Evolutionary conservation across 2,888 invertebrate genomes (phyloP), one percentile per base, ranked within the genome.

Genomic region (Brassicogethes aeneus): DNA sequence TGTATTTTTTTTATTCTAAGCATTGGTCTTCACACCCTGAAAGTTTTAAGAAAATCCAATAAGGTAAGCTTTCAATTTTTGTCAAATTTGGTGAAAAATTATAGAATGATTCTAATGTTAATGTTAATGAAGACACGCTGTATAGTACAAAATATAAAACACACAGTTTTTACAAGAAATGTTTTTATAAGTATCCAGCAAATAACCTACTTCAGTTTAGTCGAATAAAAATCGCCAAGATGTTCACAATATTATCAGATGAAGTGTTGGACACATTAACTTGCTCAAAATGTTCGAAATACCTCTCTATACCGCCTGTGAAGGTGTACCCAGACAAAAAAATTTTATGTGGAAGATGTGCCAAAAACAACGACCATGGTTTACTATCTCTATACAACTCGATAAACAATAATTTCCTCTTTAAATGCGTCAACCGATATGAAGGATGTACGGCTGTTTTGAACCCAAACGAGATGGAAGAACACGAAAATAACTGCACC

Each of bases 341-440:
- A 12, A 41, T 43, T 10, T 44, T 46, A 34, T 48, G 48, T 38
- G 48, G 48, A 16, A 43, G 48, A 34, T 48, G 48, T 35, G 41
- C 43, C 3, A 37, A 40, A 17, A 17, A 42, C 16, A 40, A 40
- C 12, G 46, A 42, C 17, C 41, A 39, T 3, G 35, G 42, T 3
- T 17, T 16, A 8, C 3, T 23, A 14, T 48, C 46, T 17, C 15
- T 41, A 2, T 44, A 38, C 23, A 33, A 39, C 17, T 36, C 34
- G 2, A 23, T 50, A n/a, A 42, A 44, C 10, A 10, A 7, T 23
- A 23, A 23, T 10, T 7, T 5, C 23, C 10, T 23, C 5, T 23
- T 23, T 23, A 23, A 23, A 10, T 23, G 23, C 10, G 23, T 23
- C 10, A 23, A 23, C 23, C 23, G 23, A 7, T 23, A 23, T 23